Evolutionary conservation across 2,113 vertebrate species (phyloP), one percentile per base, ranked within the genome.

Genomic region (Leptocoma aspasia): DNA sequence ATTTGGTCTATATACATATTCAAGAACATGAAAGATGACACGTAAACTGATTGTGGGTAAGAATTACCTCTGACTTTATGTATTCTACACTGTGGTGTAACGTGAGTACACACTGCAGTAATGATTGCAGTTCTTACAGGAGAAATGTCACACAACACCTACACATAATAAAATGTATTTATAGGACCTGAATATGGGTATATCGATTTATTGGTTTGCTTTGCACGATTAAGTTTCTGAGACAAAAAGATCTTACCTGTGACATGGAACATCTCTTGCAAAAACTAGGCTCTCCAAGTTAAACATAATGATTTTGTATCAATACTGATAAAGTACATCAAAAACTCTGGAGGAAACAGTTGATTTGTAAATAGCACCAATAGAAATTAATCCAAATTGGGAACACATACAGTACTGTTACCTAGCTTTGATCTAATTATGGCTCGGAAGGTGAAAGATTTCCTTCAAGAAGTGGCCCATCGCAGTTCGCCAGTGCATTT

Each of bases 381-480:
- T 17, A 96, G 39, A 83, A 97, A 94, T 95, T 45, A 93, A 92
- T 82, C 90, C 96, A 96, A 95, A 94, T 37, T 93, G 95, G 95
- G 95, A 94, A 95, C 92, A 95, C 86, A 9, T 95, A 94, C 90
- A 96, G 76, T 95, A 96, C 92, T 84, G 97, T 98, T 99, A 98
- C 98, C 98, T 99, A 99, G 98, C 98, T 97, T 97, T 86, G 95
- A 90, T 97, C 97, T 98, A 97, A 97, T 97, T 98, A 98, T 95
- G 98, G 96, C 96, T 98, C 97, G 97, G 98, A 97, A 96, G 98
- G 92, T 93, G 98, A 95, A 97, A 96, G 97, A 94, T 97, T 96
- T 98, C 98, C 99, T 97, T 99, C 99, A 98, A 99, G 98, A 96
- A 99, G 98, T 77, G 99, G 99, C 97, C 98, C 97, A 86, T 98